Evolutionary conservation across 2,888 invertebrate species (phyloP), one percentile per base, ranked within the genome.

Genomic region (Hydroisotoma schaefferi): DNA sequence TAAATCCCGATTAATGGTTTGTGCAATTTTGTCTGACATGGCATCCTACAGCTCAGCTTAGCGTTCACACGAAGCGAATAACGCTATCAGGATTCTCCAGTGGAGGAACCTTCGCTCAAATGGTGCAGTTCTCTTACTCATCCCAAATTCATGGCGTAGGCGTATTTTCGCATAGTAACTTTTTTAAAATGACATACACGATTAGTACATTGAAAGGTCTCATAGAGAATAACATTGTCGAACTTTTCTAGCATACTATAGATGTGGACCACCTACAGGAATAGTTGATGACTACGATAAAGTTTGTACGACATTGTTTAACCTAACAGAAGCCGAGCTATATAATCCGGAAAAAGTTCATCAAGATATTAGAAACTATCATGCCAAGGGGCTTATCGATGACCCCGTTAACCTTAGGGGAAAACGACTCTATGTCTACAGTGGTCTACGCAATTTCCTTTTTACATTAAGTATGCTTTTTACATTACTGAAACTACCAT

Each of bases 91-190:
- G 71, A 10, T 69, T 68, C 43, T 67, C 67, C 29, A 68, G 68
- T 48, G 71, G 71, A 10, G 71, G 68, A 28, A 55, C 60, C 1
- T 69, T 71, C 54, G 67, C 70, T 12, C 71, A 71, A 38, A 67
- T 66, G 46, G 8, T 68, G 8, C 65, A 61, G 40, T 43, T 71
- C 1, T 64, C 68, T 1, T 51, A 70, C 23, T 69, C 70, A 0
- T 67, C 66, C 0, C 33, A 64, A 0, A 61, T 71, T 48, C 51
- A 59, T 44, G 71, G 71, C 55, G 65, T 71, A 37, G 71, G 61
- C 2, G 67, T 67, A 2, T 69, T 71, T 55, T 65, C 69, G 22
- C 69, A 71, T 38, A 62, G 69, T 68, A 63, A 23, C 4, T 12
- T 43, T 43, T 43, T n/a, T 43, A 46, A 23, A 3, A 23, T 46